These are phyloP conservation scores for Menura novaehollandiae DNA, from an alignment of 2,113 vertebrate genomes.

Conservation along the genomic window DNA sequence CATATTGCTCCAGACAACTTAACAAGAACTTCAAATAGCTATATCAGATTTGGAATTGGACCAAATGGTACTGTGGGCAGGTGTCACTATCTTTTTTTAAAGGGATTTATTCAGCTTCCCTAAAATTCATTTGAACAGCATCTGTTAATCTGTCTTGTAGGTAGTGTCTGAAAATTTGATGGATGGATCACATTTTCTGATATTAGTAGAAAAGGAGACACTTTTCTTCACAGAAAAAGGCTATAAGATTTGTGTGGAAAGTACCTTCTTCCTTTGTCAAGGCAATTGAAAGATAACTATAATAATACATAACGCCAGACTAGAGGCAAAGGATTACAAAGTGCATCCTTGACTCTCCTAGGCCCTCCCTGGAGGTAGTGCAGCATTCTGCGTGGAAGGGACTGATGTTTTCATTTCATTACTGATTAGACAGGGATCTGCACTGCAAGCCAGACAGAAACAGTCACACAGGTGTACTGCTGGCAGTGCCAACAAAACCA, in stretches of 20 bases:
- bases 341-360: not conserved
- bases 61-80: not conserved
- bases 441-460: not conserved
- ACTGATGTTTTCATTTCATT: not conserved
- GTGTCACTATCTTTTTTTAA: not conserved
- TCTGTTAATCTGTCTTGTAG: not conserved
- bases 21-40: not conserved
- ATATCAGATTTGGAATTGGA: not conserved
- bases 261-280: not conserved
- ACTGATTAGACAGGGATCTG: not conserved
- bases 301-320: not conserved
- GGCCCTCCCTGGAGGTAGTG: not conserved
- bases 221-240: not conserved
- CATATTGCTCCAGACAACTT: not conserved
- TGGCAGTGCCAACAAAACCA: not conserved
- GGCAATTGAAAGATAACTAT: not conserved
- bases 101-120: not conserved
- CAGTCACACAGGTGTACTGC: not conserved
- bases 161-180: not conserved
- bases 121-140: constrained; percentile 5
- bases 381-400: not conserved
- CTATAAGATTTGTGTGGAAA: not conserved
- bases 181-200: not conserved
- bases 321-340: not conserved
- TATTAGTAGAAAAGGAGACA: not conserved